Conservation (phyloP, 2,113 vertebrate species). For the Xenotilapia flavipinnis region DNA sequence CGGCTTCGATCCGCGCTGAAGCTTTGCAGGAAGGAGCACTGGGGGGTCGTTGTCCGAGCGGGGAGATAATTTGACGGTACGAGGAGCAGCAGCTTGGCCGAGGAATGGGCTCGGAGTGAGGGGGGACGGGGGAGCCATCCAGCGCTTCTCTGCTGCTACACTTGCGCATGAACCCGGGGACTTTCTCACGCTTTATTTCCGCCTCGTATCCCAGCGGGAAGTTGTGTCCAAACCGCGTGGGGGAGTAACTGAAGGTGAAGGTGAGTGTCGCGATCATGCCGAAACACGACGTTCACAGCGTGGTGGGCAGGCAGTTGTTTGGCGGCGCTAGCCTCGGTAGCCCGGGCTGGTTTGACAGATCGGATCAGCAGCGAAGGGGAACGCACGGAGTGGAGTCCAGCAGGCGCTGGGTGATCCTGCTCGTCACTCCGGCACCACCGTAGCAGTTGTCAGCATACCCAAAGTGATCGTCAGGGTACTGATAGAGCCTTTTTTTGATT, state of each 20-base stretch:
- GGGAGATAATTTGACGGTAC: constrained; percentile 24
- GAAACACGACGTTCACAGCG: not conserved
- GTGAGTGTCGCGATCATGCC: constrained; percentile 46
- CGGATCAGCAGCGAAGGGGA: constrained; percentile 4
- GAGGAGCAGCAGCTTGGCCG: constrained; percentile 20
- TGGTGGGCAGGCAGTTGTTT: not conserved
- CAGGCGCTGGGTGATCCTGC: not conserved
- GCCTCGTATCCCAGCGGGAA: not conserved
- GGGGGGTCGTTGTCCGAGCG: not conserved
- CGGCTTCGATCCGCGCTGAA: not conserved
- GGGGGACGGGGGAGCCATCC: not conserved
- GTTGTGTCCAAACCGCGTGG: constrained; percentile 1
- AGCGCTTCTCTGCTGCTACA: constrained; percentile 9
- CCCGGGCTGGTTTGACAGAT: constrained; percentile 65
- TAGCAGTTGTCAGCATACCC: not conserved
- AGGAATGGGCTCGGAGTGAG: not conserved
- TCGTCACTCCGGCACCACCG: not conserved
- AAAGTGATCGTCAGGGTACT: not conserved
- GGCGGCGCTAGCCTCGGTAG: constrained; percentile 16
- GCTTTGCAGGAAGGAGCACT: not conserved
- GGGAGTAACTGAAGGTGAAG: constrained; percentile 29
- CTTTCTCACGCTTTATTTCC: constrained; percentile 33
- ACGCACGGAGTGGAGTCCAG: not conserved
- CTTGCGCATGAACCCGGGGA: constrained; percentile 28
- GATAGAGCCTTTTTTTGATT: not conserved